phyloP scores from a whole-genome alignment of 1,140 invertebrate species.

The Halyomorpha halys region DNA sequence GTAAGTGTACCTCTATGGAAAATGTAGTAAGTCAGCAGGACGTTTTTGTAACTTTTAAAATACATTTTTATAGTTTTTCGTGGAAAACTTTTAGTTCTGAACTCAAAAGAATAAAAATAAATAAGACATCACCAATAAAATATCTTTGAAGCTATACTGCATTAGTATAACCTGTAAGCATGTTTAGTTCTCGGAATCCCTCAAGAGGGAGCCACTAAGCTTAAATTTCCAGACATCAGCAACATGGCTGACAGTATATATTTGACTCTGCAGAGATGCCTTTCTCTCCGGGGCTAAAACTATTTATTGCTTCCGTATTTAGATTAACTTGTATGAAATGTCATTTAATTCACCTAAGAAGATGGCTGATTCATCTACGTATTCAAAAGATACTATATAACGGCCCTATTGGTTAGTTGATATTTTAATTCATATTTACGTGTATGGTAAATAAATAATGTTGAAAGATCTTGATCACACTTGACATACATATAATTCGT shows the following conservation, averaged over 20 bases:
- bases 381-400: not conserved
- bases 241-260: conserved; percentile 83
- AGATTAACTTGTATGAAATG: conserved; percentile 15
- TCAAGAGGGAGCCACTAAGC: conserved; percentile 17
- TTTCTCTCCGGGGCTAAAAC: conserved; percentile 53
- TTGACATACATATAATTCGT: too few species aligned
- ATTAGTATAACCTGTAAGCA: too few species aligned
- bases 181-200: not conserved
- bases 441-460: not conserved
- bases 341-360: conserved; percentile 18
- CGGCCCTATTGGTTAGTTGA: not conserved
- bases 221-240: conserved; percentile 60
- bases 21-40: too few species aligned
- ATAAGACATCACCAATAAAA: too few species aligned
- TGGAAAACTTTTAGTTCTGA: too few species aligned
- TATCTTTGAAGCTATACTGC: too few species aligned
- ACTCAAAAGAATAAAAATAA: too few species aligned
- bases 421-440: not conserved
- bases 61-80: too few species aligned
- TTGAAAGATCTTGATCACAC: too few species aligned
- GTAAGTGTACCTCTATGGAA: too few species aligned
- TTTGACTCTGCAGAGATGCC: conserved; percentile 67
- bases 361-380: conserved; percentile 18
- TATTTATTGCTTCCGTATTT: not conserved
- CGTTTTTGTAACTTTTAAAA: too few species aligned